Evolutionary conservation across 2,888 invertebrate species (phyloP), one percentile per base, ranked within the genome.

Genomic region (Conchocele bisecta): DNA sequence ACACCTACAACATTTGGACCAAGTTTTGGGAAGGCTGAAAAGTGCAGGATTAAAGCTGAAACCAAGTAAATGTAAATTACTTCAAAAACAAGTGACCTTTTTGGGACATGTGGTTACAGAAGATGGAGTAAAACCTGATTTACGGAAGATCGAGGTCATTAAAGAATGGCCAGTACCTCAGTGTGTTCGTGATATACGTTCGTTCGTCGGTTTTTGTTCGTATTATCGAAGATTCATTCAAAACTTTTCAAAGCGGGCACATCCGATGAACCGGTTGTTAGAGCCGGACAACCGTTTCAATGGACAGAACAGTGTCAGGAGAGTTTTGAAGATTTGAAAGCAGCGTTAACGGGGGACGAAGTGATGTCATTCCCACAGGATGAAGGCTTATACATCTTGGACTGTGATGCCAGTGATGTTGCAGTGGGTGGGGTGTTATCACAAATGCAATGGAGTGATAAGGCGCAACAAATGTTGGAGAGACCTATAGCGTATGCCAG

Each of bases 181-280:
- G 26, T 33, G 37, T 22, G 13, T 46, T 26, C 24, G 26, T 13
- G 46, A 46, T 26, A 24, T 46, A 5, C 46, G 66, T n/a, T 35
- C 26, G 2, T 72, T 75, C 46, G 24, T 69, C 26, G 69, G 68
- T 56, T 28, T 64, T n/a, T 57, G 58, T 29, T 57, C 53, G 15
- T 72, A 72, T 57, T 75, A 73, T 29, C 24, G 71, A 13, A 48
- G 66, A 11, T 78, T 72, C 29, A 65, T 79, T 24, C 11, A 24
- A 22, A 24, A 57, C 11, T 75, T 68, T 64, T 29, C 63, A 6
- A 22, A 20, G 17, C 24, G 58, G 7, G 61, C 66, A 13, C 26
- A 33, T 5, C 73, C 73, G 31, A 48, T 41, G 24, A 63, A 53
- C 53, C 50, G 48, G 15, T 44, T 67, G 31, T 44, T 54, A 35